Conservation (phyloP, 2,113 vertebrate species). For the Malurus melanocephalus region DNA sequence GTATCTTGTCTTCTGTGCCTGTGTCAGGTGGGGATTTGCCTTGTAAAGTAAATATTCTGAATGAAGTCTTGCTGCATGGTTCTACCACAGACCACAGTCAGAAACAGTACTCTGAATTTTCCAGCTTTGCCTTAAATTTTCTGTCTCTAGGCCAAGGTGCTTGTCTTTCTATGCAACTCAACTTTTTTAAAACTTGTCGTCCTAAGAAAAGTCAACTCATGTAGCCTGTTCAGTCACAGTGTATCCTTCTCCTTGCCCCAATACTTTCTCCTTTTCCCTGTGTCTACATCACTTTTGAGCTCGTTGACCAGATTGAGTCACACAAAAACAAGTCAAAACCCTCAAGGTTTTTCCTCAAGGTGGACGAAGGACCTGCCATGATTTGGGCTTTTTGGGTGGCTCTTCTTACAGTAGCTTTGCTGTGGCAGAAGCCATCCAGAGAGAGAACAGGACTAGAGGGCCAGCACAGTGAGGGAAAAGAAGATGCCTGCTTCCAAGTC, state of each 20-base stretch:
- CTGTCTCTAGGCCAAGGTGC: neutral
- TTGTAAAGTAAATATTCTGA: neutral
- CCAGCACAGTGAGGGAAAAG: neutral
- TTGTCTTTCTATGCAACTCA: neutral
- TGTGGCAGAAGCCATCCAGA: neutral
- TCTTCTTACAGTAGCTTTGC: neutral
- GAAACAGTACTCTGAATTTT: neutral
- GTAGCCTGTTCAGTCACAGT: neutral
- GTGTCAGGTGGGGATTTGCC: neutral
- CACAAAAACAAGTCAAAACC: neutral
- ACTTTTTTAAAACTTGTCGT: neutral
- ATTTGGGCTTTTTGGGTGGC: neutral
- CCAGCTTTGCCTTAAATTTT: neutral
- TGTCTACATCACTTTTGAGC: neutral
- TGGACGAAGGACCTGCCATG: neutral
- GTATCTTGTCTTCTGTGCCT: neutral
- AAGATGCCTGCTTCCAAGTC: neutral
- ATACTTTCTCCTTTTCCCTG: neutral
- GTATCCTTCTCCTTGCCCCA: neutral
- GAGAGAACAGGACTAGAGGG: neutral
- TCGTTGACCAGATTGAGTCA: neutral
- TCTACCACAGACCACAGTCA: neutral
- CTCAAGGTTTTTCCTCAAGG: neutral
- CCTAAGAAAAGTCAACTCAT: neutral
- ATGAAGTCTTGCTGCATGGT: neutral